A percentile compares a stretch with the other conserved stretches of the same genome.
These are phyloP conservation scores for Smittia aterrima DNA, from an alignment of 2,888 invertebrate genomes.

Conservation along the genomic window DNA sequence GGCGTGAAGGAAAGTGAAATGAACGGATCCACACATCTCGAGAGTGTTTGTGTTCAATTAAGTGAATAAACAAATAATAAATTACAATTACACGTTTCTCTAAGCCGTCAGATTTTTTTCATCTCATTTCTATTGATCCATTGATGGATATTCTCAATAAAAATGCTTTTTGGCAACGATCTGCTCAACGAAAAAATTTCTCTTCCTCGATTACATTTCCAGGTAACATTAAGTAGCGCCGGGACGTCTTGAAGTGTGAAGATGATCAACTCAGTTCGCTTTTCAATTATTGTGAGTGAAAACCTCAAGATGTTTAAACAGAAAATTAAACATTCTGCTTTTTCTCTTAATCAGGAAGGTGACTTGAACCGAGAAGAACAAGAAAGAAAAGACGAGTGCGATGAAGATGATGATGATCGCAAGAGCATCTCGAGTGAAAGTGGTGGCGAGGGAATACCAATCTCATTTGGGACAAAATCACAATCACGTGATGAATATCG, in stretches of 20 bases:
- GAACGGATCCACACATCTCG: not conserved
- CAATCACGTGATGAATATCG: constrained; percentile 47
- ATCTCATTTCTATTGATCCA: not conserved
- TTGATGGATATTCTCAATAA: too few relatives aligned
- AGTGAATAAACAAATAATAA: constrained; percentile 38
- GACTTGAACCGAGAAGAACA: constrained; percentile 50
- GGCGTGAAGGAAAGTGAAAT: not conserved
- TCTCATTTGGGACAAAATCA: constrained; percentile 36
- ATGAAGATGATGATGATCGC: constrained; percentile 49
- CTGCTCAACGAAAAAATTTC: too few relatives aligned
- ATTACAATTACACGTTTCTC: constrained; percentile 30
- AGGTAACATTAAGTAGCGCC: too few relatives aligned
- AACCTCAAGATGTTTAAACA: constrained; percentile 12
- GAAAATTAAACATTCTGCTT: not conserved
- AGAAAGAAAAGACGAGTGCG: not conserved
- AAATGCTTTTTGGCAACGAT: too few relatives aligned
- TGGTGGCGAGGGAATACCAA: constrained; percentile 51
- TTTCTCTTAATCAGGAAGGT: constrained; percentile 48
- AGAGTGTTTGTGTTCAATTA: constrained; percentile 39
- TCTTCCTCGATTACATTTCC: not conserved
- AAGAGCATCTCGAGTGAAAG: constrained; percentile 52
- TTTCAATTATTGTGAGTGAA: constrained; percentile 54
- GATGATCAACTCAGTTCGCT: constrained; percentile 53
- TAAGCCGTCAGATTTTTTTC: not conserved
- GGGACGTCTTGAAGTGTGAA: too few relatives aligned